Conservation (phyloP, 2,113 vertebrate species). For the Dipodomys stephensi region DNA sequence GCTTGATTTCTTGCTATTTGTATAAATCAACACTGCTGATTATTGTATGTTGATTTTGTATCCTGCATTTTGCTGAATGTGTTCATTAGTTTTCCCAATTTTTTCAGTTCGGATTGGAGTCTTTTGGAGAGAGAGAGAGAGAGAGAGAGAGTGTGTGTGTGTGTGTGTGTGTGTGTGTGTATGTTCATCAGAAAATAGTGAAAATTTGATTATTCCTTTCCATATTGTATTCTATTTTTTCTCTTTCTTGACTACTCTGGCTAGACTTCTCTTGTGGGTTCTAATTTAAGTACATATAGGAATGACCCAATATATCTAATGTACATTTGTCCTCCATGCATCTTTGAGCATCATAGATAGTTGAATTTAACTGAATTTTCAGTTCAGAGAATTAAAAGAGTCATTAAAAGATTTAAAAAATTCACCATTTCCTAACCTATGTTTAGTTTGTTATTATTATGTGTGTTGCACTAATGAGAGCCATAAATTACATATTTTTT, state of each 20-base stretch:
- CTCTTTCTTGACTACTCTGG: background rate
- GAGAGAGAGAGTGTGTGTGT: background rate
- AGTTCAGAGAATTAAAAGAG: constrained; percentile 61
- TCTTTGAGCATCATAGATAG: constrained; percentile 23
- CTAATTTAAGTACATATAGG: constrained; percentile 38
- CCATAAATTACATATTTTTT: constrained; percentile 43
- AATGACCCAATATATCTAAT: constrained; percentile 13
- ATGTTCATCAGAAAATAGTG: background rate
- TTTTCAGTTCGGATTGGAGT: background rate
- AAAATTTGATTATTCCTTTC: background rate
- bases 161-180: background rate
- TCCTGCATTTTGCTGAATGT: background rate
- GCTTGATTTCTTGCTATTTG: background rate
- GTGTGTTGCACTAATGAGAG: background rate
- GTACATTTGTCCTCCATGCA: constrained; percentile 47
- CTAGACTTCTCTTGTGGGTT: background rate
- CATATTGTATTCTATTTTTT: background rate
- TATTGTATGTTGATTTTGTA: background rate
- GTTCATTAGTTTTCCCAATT: background rate
- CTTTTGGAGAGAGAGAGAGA: no score
- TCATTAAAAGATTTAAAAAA: constrained; percentile 31
- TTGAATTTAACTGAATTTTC: constrained; percentile 53
- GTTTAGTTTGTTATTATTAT: constrained; percentile 38
- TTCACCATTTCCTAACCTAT: constrained; percentile 22
- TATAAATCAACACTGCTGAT: background rate